Percentiles rank a stretch among this genome's conserved stretches.
phyloP scores from a whole-genome alignment of 2,888 invertebrate genomes.

The Xylota sylvarum region DNA sequence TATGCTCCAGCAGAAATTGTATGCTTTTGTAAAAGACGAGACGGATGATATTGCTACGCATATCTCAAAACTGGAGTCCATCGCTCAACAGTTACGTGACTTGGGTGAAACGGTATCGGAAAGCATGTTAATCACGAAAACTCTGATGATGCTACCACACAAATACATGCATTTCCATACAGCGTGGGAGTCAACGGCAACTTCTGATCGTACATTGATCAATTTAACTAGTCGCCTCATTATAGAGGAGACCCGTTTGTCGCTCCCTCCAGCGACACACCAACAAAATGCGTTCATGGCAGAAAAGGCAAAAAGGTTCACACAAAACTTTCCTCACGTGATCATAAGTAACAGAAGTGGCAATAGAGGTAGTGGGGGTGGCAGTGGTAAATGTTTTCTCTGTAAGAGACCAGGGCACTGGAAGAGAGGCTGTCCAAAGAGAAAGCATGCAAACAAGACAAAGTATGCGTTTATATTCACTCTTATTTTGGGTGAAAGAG shows the following conservation, averaged over 20 bases:
- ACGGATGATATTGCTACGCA: conserved; percentile 69
- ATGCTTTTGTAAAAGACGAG: too few species aligned
- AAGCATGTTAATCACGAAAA: too few species aligned
- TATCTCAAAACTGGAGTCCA: conserved; percentile 73
- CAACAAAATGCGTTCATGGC: conserved; percentile 31
- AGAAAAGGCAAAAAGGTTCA: conserved; percentile 11
- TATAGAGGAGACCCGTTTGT: too few species aligned
- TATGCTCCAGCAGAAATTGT: too few species aligned
- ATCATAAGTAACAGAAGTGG: too few species aligned
- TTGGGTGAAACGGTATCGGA: too few species aligned
- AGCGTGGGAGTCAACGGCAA: too few species aligned
- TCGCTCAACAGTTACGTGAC: too few species aligned
- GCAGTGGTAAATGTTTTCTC: background rate
- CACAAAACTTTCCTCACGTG: conserved; percentile 17
- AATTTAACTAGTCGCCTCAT: too few species aligned
- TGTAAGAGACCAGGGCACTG: conserved; percentile 72
- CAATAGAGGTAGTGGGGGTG: background rate
- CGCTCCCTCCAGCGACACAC: conserved; percentile 24
- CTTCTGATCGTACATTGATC: too few species aligned
- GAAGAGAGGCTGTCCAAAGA: conserved; percentile 66
- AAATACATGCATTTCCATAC: conserved; percentile 42
- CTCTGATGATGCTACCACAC: too few species aligned
- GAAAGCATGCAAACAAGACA: conserved; percentile 24
- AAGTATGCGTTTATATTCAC: conserved; percentile 33
- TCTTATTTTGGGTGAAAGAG: conserved; percentile 17